Evolutionary conservation across 92 coral and sea anemone species (phyloP).

Genomic region (Siderastrea radians): DNA sequence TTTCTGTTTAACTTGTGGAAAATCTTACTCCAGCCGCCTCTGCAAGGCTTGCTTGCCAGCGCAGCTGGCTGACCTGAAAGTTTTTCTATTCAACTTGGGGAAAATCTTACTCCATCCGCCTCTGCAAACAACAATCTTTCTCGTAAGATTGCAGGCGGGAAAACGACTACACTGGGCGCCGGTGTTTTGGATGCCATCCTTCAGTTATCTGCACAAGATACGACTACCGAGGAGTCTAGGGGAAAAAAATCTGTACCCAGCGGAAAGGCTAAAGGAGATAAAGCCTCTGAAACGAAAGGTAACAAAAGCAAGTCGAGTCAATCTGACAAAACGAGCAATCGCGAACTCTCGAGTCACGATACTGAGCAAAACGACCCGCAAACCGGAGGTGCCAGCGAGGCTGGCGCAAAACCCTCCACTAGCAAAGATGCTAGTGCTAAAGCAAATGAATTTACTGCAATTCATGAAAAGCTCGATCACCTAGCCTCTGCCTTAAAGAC

Average conservation of each 20-base stretch:
- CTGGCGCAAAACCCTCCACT: too few relatives aligned
- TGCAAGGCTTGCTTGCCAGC: background rate
- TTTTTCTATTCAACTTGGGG: background rate
- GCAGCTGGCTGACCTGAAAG: background rate
- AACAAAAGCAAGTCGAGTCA: slow-evolving; percentile 6
- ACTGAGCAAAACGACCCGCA: background rate
- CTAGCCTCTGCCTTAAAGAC: background rate
- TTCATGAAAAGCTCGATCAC: too few relatives aligned
- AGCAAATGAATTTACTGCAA: too few relatives aligned
- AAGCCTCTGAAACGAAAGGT: background rate
- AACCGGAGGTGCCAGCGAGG: background rate
- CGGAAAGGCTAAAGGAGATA: background rate
- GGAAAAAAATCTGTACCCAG: background rate
- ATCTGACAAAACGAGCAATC: background rate
- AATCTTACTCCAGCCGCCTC: background rate
- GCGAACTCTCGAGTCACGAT: too few relatives aligned
- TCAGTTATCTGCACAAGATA: background rate
- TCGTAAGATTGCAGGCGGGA: background rate
- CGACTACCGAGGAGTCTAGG: background rate
- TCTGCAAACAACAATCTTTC: background rate
- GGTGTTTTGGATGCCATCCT: background rate
- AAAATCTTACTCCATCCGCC: background rate
- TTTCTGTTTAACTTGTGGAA: background rate
- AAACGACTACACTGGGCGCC: background rate
- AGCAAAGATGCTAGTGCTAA: too few relatives aligned